Evolutionary conservation across 2,113 vertebrate genomes (phyloP), one percentile per base, ranked within the genome.

Genomic region (Oncorhynchus clarkii): DNA sequence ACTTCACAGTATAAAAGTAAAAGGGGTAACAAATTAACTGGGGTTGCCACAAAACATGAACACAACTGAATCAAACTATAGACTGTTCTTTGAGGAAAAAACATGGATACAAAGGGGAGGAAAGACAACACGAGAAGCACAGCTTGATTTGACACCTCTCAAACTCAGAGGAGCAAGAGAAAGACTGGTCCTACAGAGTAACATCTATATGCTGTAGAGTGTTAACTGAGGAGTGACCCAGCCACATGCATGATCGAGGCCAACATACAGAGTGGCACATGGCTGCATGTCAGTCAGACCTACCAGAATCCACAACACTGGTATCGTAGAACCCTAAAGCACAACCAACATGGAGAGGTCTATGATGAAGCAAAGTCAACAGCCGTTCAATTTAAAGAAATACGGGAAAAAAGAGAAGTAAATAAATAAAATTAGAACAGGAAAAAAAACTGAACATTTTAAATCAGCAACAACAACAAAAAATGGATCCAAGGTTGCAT

Each of bases 11-110:
- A 86, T 91, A 78, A 20, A 20, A 24, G 29, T 76, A 51, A 54
- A 91, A 80, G 87, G 90, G 92, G 92, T 88, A 93, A 92, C 91
- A 89, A 88, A 48, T 39, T 31, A 39, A 67, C 66, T 67, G 72
- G 51, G 77, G 76, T 75, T 71, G 84, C 80, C 84, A 84, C 75
- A 62, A 72, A 75, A 57, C 77, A 71, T 64, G 64, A 75, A 64
- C 84, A 79, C 79, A 78, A 80, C 80, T 72, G 62, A 86, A 85
- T 20, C 12, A 68, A 18, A 68, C 65, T 20, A 39, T 20, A 12
- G 6, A 51, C 49, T 4, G 1, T 13, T 11, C 49, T 51, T 34
- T 11, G 49, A 51, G 49, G 49, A 14, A 51, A 51, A 14, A 51
- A 54, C 51, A 2, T 54, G 78, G 34, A 82, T 87, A 80, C 85